phyloP scores from a whole-genome alignment of 2,888 invertebrate genomes.

The Acrobasis repandana region DNA sequence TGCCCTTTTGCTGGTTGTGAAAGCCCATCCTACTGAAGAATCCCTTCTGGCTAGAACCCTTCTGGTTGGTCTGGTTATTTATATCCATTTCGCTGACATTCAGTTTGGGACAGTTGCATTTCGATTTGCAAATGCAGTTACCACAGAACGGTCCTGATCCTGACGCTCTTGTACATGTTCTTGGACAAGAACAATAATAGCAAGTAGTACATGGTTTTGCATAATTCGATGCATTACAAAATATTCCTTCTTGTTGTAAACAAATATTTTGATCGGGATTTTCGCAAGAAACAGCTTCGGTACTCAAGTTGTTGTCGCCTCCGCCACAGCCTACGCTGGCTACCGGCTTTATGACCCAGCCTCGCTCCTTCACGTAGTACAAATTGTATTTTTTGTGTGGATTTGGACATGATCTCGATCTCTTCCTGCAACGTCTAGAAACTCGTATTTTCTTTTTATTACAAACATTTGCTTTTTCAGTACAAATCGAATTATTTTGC shows the following conservation, averaged over 20 bases:
- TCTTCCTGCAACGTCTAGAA: slow-evolving; percentile 6
- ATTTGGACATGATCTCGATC: slow-evolving; percentile 34
- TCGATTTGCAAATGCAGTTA: too few species aligned
- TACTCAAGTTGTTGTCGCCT: slow-evolving; percentile 7
- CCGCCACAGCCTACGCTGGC: slow-evolving; percentile 14
- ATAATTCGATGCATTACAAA: background rate
- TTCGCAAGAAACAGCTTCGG: background rate
- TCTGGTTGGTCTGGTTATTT: too few species aligned
- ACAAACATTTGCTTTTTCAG: background rate
- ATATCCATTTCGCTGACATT: too few species aligned
- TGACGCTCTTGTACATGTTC: too few species aligned
- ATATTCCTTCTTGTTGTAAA: background rate
- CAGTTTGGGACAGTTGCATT: too few species aligned
- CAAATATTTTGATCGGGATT: background rate
- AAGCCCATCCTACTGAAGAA: too few species aligned
- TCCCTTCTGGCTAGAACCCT: too few species aligned
- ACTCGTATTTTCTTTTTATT: background rate
- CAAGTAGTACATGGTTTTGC: background rate
- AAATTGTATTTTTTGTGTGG: slow-evolving; percentile 44
- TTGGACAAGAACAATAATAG: too few species aligned
- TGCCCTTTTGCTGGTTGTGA: too few species aligned
- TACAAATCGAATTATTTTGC: background rate
- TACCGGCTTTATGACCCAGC: slow-evolving; percentile 53
- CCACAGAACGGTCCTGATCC: too few species aligned
- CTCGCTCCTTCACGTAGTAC: slow-evolving; percentile 41